Conservation (phyloP, 2,888 invertebrate species). For the Andrena bicolor region DNA sequence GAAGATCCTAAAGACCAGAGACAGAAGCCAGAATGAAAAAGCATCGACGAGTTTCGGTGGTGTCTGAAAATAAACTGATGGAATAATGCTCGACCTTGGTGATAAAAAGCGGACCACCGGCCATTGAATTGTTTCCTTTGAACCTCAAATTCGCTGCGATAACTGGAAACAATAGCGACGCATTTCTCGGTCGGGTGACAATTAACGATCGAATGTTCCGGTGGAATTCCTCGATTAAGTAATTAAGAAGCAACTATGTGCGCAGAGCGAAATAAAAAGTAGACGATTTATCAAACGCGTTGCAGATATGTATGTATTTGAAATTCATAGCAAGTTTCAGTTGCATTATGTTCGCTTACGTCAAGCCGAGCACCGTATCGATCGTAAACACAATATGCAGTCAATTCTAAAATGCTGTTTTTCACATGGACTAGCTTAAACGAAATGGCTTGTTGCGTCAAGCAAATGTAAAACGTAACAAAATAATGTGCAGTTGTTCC, state of each 20-base stretch:
- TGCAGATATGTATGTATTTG: not conserved
- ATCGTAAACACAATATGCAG: not conserved
- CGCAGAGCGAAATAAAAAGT: not conserved
- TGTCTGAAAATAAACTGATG: conserved; percentile 30
- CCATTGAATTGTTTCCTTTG: not conserved
- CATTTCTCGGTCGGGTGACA: not conserved
- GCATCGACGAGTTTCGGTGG: not conserved
- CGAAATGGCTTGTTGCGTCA: not conserved
- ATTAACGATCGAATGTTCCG: not conserved
- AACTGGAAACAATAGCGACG: not conserved
- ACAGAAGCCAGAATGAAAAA: conserved; percentile 21
- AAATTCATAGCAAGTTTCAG: not conserved
- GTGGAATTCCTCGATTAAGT: not conserved
- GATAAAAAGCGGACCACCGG: conserved; percentile 22
- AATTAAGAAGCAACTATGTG: not conserved
- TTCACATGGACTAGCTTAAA: not conserved
- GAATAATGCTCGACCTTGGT: conserved; percentile 35
- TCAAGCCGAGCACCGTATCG: not conserved
- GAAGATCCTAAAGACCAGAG: not conserved
- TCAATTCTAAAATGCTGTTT: not conserved
- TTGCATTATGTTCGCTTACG: not conserved
- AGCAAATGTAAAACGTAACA: not conserved
- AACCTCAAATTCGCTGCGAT: conserved; percentile 11
- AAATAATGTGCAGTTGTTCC: not conserved
- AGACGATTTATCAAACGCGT: not conserved